These are phyloP conservation scores for Lanius collurio DNA, from an alignment of 2,113 vertebrate genomes.

Conservation along the genomic window DNA sequence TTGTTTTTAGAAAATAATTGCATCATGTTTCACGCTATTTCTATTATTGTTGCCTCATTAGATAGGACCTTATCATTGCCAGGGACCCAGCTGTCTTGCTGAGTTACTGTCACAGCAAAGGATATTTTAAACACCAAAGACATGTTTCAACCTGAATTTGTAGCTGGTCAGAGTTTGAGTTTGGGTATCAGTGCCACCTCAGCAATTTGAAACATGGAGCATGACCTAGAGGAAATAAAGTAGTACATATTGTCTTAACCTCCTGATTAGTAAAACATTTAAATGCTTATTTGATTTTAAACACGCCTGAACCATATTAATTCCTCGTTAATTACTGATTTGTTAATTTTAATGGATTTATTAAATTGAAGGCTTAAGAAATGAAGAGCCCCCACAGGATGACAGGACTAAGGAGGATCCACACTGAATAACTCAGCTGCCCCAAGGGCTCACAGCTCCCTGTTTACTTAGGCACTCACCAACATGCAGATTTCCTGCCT, in stretches of 20 bases:
- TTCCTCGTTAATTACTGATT: slow-evolving; percentile 13
- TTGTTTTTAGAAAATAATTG: neutral
- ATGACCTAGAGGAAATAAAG: neutral
- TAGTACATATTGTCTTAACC: neutral
- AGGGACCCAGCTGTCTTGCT: neutral
- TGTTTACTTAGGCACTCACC: neutral
- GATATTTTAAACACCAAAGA: neutral
- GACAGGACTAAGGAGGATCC: neutral
- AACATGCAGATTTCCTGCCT: neutral
- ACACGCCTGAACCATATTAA: neutral
- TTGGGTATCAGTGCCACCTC: neutral
- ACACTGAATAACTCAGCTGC: neutral
- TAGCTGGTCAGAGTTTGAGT: neutral
- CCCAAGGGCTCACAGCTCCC: neutral
- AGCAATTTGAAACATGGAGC: neutral
- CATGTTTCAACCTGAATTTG: neutral
- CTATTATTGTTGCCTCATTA: neutral
- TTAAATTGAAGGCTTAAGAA: slow-evolving; percentile 27
- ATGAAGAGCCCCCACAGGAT: neutral
- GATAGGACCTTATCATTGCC: neutral
- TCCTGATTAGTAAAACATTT: neutral
- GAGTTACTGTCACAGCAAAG: neutral
- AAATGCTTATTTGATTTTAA: slow-evolving; percentile 6
- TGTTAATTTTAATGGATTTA: slow-evolving; percentile 29
- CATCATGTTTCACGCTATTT: neutral